These are phyloP conservation scores for Potamarius usumacintae DNA, from an alignment of 2,113 vertebrate genomes.

Conservation along the genomic window DNA sequence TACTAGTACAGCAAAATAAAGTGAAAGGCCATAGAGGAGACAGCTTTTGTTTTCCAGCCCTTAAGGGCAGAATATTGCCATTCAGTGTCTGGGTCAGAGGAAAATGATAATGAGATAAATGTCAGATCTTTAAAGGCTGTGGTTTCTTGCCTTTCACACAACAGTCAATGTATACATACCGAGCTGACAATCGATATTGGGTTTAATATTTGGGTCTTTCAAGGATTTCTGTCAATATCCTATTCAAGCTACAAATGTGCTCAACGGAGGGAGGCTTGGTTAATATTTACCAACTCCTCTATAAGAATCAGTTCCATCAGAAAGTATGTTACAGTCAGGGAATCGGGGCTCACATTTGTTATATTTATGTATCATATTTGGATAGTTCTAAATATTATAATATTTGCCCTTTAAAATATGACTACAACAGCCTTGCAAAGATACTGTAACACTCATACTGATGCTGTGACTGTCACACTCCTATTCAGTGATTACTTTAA, in stretches of 20 bases:
- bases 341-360: neutral
- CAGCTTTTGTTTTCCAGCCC: neutral
- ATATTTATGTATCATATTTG: neutral
- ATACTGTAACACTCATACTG: neutral
- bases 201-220: constrained; percentile 19
- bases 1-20: neutral
- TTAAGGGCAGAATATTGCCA: neutral
- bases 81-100: constrained; percentile 2
- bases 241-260: constrained; percentile 18
- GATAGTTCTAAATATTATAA: neutral
- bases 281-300: neutral
- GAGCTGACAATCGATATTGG: neutral
- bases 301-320: neutral
- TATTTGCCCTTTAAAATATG: neutral
- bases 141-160: constrained; percentile 16
- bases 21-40: constrained; percentile 1
- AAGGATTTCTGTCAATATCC: constrained; percentile 26
- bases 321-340: neutral
- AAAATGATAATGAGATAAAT: constrained; percentile 35
- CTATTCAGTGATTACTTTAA: neutral
- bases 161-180: neutral
- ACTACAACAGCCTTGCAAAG: neutral
- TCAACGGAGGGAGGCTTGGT: neutral
- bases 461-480: neutral
- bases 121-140: constrained; percentile 33